A percentile compares a stretch with the other conserved stretches of the same genome.
These are phyloP conservation scores for Helogale parvula DNA, from an alignment of 2,113 vertebrate genomes.

Conservation along the genomic window DNA sequence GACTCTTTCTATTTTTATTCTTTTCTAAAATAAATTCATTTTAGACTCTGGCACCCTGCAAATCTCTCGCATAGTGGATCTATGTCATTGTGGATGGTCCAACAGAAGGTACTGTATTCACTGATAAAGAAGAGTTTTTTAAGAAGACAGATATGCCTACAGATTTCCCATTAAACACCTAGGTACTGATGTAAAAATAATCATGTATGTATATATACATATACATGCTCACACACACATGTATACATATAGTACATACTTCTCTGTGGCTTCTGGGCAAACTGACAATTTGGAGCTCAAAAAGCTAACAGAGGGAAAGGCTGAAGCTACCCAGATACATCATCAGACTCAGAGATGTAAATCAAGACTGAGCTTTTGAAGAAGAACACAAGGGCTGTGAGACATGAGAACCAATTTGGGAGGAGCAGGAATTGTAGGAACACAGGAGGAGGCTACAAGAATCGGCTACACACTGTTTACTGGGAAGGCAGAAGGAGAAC, in stretches of 20 bases:
- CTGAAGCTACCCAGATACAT: not conserved
- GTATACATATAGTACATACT: not conserved
- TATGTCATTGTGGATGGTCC: conserved; percentile 39
- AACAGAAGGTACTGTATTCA: conserved; percentile 49
- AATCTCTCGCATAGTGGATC: not conserved
- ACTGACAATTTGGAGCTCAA: not conserved
- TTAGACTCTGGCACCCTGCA: not conserved
- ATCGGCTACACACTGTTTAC: not conserved
- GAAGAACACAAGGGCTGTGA: not conserved
- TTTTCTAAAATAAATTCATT: not conserved
- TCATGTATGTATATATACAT: not conserved
- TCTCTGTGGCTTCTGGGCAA: not conserved
- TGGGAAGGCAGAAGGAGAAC: not conserved
- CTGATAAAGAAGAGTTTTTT: not conserved
- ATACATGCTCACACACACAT: not conserved
- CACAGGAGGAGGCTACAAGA: not conserved
- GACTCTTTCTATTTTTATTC: not conserved
- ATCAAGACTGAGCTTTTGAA: not conserved
- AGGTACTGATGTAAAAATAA: not conserved
- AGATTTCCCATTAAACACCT: not conserved
- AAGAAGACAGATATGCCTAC: not conserved
- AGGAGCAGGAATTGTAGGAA: not conserved
- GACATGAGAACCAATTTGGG: not conserved
- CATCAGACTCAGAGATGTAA: not conserved
- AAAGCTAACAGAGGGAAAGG: not conserved